phyloP scores from a whole-genome alignment of 1,140 invertebrate genomes.

The Hyles euphorbiae region DNA sequence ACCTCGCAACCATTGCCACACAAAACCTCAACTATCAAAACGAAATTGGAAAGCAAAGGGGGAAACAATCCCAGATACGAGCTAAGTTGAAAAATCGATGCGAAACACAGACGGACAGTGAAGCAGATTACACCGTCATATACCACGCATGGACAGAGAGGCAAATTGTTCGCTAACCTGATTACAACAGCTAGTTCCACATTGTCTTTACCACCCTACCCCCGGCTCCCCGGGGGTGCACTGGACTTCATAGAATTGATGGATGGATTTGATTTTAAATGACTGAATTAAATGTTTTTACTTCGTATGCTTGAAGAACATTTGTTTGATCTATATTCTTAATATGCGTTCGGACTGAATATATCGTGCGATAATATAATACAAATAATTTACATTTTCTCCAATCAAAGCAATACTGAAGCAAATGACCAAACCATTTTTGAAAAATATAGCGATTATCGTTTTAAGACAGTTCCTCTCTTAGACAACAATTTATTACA shows the following conservation, averaged over 20 bases:
- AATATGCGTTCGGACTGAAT: too few relatives aligned
- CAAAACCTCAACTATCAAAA: background rate
- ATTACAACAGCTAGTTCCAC: conserved; percentile 70
- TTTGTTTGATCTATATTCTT: too few relatives aligned
- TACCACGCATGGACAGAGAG: conserved; percentile 61
- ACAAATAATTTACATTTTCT: too few relatives aligned
- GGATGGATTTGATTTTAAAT: background rate
- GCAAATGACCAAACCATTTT: background rate
- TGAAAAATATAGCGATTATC: background rate
- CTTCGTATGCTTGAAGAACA: too few relatives aligned
- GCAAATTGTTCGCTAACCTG: conserved; percentile 72
- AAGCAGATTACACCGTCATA: conserved; percentile 56
- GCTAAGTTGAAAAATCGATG: conserved; percentile 43
- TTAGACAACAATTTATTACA: too few relatives aligned
- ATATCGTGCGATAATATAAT: too few relatives aligned
- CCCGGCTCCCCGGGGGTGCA: conserved; percentile 15
- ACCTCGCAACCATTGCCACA: too few relatives aligned
- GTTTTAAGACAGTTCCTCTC: background rate
- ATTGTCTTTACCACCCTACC: conserved; percentile 54
- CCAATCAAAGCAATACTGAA: too few relatives aligned
- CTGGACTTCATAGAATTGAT: conserved; percentile 8
- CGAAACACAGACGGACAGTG: conserved; percentile 21
- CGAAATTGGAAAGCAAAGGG: background rate
- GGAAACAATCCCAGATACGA: too few relatives aligned
- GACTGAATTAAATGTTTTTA: too few relatives aligned